Conservation (phyloP, 2,888 invertebrate species). For the Nomada goodeniana region DNA sequence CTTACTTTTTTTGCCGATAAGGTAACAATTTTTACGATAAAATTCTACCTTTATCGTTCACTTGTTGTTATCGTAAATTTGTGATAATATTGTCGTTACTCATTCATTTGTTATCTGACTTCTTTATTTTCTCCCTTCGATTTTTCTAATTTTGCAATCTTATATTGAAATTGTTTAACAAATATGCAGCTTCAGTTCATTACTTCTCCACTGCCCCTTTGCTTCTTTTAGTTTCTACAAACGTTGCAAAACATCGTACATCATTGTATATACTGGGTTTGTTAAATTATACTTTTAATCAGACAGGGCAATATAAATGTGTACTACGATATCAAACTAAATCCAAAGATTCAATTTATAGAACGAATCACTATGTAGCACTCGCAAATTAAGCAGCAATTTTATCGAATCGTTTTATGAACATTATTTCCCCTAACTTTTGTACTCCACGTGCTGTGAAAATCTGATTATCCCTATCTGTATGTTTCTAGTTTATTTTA, state of each 20-base stretch:
- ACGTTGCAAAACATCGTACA: too few species aligned
- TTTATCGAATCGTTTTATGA: too few species aligned
- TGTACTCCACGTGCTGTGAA: too few species aligned
- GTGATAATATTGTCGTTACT: conserved; percentile 1
- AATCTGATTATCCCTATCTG: not conserved
- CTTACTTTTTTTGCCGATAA: conserved; percentile 11
- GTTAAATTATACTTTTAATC: too few species aligned
- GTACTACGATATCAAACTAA: too few species aligned
- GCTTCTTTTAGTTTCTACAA: not conserved
- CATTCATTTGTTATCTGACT: not conserved
- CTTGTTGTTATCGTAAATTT: conserved; percentile 23
- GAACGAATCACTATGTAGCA: too few species aligned
- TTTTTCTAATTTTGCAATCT: not conserved
- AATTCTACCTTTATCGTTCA: conserved; percentile 26
- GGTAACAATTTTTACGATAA: conserved; percentile 35
- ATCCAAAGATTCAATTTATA: too few species aligned
- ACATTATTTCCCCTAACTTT: too few species aligned
- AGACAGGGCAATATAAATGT: too few species aligned
- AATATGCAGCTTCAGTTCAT: not conserved
- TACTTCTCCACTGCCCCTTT: not conserved
- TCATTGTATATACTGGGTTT: too few species aligned
- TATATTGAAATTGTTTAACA: not conserved
- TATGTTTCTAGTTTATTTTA: not conserved
- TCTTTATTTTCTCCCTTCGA: not conserved
- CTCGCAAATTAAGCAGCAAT: too few species aligned